Conservation (phyloP, 2,113 vertebrate genomes). For the Larimichthys crocea region DNA sequence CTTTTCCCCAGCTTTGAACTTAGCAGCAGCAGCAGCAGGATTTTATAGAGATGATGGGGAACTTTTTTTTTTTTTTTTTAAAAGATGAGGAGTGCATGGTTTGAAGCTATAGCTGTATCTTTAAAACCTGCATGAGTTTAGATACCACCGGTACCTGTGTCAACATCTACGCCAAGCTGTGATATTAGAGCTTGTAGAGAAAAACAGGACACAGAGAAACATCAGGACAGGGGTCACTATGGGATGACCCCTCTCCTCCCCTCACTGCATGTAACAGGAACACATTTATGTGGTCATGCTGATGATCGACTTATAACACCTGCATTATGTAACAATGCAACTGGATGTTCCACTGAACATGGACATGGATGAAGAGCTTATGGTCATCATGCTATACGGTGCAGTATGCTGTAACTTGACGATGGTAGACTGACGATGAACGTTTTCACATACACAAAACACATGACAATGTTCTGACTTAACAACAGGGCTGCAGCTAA, state of each 20-base stretch:
- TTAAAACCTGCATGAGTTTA: constrained; percentile 46
- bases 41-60: constrained; percentile 19
- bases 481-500: not conserved
- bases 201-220: constrained; percentile 85
- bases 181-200: constrained; percentile 86
- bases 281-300: constrained; percentile 24
- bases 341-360: constrained; percentile 24
- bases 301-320: not conserved
- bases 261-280: not conserved
- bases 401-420: not conserved
- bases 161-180: constrained; percentile 86
- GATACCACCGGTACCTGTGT: constrained; percentile 85
- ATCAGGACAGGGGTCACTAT: constrained; percentile 76
- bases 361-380: constrained; percentile 2
- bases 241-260: constrained; percentile 19
- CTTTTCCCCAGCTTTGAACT: constrained; percentile 62
- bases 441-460: constrained; percentile 21
- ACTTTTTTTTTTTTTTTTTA: constrained; percentile 7
- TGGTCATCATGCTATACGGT: constrained; percentile 17
- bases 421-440: not conserved
- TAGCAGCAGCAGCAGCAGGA: constrained; percentile 8
- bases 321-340: constrained; percentile 28
- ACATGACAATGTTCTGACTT: not conserved
- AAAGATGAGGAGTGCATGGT: constrained; percentile 51
- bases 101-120: constrained; percentile 29